Evolutionary conservation across 2,113 vertebrate genomes (phyloP), one percentile per base, ranked within the genome.

Genomic region (Martes martes): DNA sequence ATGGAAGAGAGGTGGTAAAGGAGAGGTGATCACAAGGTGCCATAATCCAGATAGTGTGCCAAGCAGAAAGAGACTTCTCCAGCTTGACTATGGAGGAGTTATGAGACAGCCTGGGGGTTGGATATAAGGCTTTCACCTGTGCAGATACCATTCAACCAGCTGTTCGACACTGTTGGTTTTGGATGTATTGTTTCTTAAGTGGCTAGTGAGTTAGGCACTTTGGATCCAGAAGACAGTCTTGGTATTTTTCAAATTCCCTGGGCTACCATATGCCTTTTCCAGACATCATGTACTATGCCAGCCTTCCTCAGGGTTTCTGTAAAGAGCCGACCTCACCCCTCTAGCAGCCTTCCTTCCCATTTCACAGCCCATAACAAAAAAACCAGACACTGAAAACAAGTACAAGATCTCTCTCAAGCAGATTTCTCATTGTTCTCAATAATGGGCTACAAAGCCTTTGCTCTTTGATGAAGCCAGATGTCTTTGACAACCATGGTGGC

Each of bases 401-500:
- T 63, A 45, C 50, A 11, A 52, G n/a, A 26, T 88, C 31, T 84
- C 55, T 97, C 80, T 69, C 47, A 90, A 52, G 26, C 74, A 95
- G 52, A 88, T 47, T 36, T 52, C 18, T 92, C 57, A 52, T 57
- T 47, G 18, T 86, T 79, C n/a, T 91, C 36, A 59, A 50, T 69
- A 73, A 88, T 14, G 5, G n/a, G 19, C 67, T 91, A 21, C 36
- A n/a, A 45, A 89, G 65, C 0, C 45, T 91, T 91, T 80, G 42
- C 57, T 86, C 89, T 87, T 94, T 76, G 55, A 36, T 71, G 11
- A 11, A 71, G 81, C 71, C 78, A 95, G 94, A 86, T 7, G 1
- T 83, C 93, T 97, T 89, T 97, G 97, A 97, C 94, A 96, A 94
- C 55, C 52, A 28, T 24, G 33, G 94, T 96, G 94, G 97, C 94